Percentiles rank a stretch among this genome's conserved stretches.
phyloP scores from a whole-genome alignment of 2,797 vertebrate genomes.

The Strix occidentalis region DNA sequence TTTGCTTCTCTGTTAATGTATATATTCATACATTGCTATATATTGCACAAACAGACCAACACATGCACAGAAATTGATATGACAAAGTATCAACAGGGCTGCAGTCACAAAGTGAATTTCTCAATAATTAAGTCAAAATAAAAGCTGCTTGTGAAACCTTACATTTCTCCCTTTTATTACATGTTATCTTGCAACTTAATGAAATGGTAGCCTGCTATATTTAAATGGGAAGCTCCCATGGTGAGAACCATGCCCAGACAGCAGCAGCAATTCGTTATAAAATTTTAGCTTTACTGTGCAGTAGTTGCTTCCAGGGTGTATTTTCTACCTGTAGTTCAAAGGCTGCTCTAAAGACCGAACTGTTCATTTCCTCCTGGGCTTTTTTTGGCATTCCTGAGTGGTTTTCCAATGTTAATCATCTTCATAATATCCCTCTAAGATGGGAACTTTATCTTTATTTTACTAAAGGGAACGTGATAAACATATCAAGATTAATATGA shows the following conservation, averaged over 20 bases:
- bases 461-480: not conserved
- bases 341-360: not conserved
- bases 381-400: not conserved
- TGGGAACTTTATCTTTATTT: not conserved
- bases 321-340: not conserved
- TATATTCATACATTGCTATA: not conserved
- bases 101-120: not conserved
- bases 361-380: rapidly evolving
- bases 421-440: not conserved
- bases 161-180: constrained; percentile 16
- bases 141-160: not conserved
- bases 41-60: not conserved
- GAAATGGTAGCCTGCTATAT: not conserved
- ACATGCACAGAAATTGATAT: no score
- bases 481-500: not conserved
- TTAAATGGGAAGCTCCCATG: not conserved
- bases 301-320: not conserved
- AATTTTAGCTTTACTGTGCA: not conserved
- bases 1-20: not conserved
- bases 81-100: not conserved
- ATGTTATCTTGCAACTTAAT: not conserved
- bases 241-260: not conserved
- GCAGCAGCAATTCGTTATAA: not conserved
- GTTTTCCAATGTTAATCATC: not conserved
- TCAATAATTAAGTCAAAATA: not conserved